Base-by-base conservation (phyloP, 2,888 invertebrate genomes). In the Pterobdella sp. region DNA sequence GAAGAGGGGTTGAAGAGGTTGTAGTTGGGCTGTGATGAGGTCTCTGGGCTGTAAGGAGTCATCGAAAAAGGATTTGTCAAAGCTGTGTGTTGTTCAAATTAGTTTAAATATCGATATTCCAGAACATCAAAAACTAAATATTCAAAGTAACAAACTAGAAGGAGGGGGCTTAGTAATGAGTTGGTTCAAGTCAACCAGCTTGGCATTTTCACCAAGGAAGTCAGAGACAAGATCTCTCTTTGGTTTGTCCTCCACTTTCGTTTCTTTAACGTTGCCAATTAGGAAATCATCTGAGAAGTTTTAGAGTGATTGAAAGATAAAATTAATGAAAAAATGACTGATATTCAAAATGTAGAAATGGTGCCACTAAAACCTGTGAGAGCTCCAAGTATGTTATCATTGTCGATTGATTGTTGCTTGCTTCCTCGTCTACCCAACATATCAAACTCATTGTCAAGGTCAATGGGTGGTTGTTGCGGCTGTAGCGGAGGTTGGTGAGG, bases 171-270 rank as follows among this genome's bases (percentile, higher is more conserved):
- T 89, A 22, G 82, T 81, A 79, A 97, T 92, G 82, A 97, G 88
- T 84, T 96, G 93, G 86, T 98, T 97, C 84, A 98, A 88, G 88
- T 97, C 97, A 76, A 98, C 97, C 79, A 98, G 88, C 79, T 91
- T 89, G 18, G 94, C 93, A 86, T 98, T 96, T 85, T 94, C 94
- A 66, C 97, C 97, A 72, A 98, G 88, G 87, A 98, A 98, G 80
- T 91, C 90, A 79, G 93, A 92, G 1, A 96, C 71, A 14, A 70
- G 63, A 32, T 74, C 63, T 64, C 36, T 71, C 7, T 67, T 32
- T 31, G 0, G 3, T 69, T 14, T 29, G 4, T 2, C 42, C 36
- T 35, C 68, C 29, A 4, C 32, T 32, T 26, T 35, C 31, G 22
- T 14, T 56, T 56, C 69, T 56, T 31, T n/a, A 42, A 18, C 1